Evolutionary conservation across 1,140 invertebrate genomes (phyloP).

Genomic region (Drosophila guanche): DNA sequence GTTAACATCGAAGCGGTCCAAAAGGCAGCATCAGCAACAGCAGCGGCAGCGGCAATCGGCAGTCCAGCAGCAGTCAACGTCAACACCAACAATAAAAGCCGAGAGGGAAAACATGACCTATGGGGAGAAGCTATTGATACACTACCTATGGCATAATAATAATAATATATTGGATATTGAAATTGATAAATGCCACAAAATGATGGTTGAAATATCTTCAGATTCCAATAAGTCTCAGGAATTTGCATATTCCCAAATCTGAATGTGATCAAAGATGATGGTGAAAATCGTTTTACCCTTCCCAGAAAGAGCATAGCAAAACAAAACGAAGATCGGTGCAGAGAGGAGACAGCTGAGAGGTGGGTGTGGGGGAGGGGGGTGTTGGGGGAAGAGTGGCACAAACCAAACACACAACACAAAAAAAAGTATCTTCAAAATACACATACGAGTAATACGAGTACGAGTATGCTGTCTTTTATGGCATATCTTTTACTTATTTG

Average conservation of each 20-base stretch:
- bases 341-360: too few relatives aligned
- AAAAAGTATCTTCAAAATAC: conserved; percentile 77
- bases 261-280: too few relatives aligned
- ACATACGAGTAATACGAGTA: conserved; percentile 32
- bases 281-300: too few relatives aligned
- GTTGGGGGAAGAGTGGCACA: conserved; percentile 1
- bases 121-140: too few relatives aligned
- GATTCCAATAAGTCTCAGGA: too few relatives aligned
- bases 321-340: conserved; percentile 17
- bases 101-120: too few relatives aligned
- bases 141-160: conserved; percentile 8
- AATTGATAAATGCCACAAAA: not conserved
- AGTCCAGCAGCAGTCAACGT: conserved; percentile 20
- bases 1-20: conserved; percentile 32
- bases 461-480: conserved; percentile 68
- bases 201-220: too few relatives aligned
- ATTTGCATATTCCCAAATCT: too few relatives aligned
- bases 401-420: conserved; percentile 29
- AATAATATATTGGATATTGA: conserved; percentile 21
- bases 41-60: conserved; percentile 9
- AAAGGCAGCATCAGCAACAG: not conserved
- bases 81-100: conserved; percentile 28
- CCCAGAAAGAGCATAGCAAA: conserved; percentile 19
- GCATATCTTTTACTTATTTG: conserved; percentile 79
- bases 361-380: too few relatives aligned